A percentile compares a stretch with the other conserved stretches of the same genome.
Evolutionary conservation across 2,113 vertebrate genomes (phyloP).

Genomic region (Sebastes fasciatus): DNA sequence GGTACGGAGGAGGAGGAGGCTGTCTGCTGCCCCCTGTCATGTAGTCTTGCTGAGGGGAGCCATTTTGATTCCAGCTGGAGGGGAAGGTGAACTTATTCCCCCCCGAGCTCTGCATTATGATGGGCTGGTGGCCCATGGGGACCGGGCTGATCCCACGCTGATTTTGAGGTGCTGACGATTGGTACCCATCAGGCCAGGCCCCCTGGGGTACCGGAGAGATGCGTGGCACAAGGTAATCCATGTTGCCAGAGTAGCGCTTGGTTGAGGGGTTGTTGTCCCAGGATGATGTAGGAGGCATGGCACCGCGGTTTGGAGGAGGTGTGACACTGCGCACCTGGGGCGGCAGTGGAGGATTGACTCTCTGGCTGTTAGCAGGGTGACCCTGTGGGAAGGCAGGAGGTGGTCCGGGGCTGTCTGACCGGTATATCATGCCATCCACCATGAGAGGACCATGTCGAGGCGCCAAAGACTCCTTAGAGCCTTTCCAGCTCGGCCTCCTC

Average conservation of each 20-base stretch:
- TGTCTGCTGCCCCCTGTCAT: conserved; percentile 87
- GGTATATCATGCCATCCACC: conserved; percentile 89
- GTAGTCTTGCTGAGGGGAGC: conserved; percentile 89
- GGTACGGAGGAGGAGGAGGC: conserved; percentile 93
- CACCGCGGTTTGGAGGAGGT: conserved; percentile 90
- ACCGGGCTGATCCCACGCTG: conserved; percentile 92
- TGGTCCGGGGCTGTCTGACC: conserved; percentile 90
- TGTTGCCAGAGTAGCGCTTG: conserved; percentile 94
- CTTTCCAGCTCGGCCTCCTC: conserved; percentile 96
- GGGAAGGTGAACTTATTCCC: conserved; percentile 92
- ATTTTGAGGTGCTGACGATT: conserved; percentile 83
- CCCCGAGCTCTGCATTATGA: conserved; percentile 94
- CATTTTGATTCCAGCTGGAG: conserved; percentile 90
- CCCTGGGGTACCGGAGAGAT: conserved; percentile 95
- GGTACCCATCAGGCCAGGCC: conserved; percentile 91
- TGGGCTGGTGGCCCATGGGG: conserved; percentile 93
- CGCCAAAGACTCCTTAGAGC: conserved; percentile 95
- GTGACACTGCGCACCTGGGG: conserved; percentile 94
- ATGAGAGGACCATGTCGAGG: conserved; percentile 89
- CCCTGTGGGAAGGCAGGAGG: conserved; percentile 88
- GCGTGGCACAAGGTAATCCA: conserved; percentile 93
- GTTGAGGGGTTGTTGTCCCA: conserved; percentile 93
- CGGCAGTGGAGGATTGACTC: conserved; percentile 90
- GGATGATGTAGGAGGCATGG: conserved; percentile 88
- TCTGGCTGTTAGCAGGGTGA: conserved; percentile 88